These are phyloP conservation scores for Oreotrochilus melanogaster DNA, from an alignment of 2,113 vertebrate genomes.

Conservation along the genomic window DNA sequence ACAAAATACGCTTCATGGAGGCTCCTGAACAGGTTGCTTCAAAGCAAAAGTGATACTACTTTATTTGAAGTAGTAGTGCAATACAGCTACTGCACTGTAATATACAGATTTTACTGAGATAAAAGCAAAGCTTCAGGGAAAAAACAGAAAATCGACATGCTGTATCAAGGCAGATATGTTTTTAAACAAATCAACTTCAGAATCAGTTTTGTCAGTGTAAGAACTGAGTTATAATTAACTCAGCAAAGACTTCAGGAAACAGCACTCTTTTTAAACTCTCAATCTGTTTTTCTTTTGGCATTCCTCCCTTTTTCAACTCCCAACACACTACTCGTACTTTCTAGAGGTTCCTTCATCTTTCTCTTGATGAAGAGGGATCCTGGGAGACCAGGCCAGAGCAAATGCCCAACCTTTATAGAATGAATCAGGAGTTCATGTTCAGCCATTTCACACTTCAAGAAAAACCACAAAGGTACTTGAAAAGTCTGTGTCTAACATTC, in stretches of 20 bases:
- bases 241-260: neutral
- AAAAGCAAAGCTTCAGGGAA: neutral
- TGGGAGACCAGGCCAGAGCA: neutral
- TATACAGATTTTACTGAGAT: neutral
- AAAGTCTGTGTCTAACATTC: neutral
- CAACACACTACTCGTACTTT: neutral
- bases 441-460: neutral
- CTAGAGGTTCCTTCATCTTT: neutral
- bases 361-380: neutral
- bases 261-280: neutral
- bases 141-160: neutral
- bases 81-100: neutral
- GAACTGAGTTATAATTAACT: neutral
- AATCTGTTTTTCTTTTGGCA: neutral
- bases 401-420: neutral
- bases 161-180: neutral
- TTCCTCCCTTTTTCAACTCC: neutral
- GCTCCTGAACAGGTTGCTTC: neutral
- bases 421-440: neutral
- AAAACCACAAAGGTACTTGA: neutral
- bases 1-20: neutral
- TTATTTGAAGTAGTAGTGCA: constrained; percentile 2
- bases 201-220: neutral
- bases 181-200: neutral
- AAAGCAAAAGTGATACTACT: neutral